These are phyloP conservation scores for Alviniconcha marisindica DNA, from an alignment of 1,140 invertebrate genomes.

Conservation along the genomic window DNA sequence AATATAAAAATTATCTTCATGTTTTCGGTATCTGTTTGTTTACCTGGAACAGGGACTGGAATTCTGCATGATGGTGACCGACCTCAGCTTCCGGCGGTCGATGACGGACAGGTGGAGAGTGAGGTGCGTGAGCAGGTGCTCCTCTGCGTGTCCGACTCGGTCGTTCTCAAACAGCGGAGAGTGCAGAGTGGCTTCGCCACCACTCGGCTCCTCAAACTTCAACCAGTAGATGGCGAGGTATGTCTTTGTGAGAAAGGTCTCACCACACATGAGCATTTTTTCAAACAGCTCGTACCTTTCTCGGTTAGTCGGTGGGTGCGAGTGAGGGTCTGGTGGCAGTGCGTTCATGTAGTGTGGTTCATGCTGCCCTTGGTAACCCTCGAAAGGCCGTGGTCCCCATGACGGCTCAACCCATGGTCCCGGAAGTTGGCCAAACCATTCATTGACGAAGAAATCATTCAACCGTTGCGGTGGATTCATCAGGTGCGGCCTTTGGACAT, in stretches of 20 bases:
- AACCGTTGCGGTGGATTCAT: too few relatives aligned
- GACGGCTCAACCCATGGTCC: too few relatives aligned
- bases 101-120: not conserved
- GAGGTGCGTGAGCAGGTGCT: not conserved
- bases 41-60: conserved; percentile 18
- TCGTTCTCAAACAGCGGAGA: conserved; percentile 23
- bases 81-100: not conserved
- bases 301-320: not conserved
- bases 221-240: conserved; percentile 26
- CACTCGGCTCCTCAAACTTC: not conserved
- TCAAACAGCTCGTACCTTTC: conserved; percentile 2
- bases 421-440: too few relatives aligned
- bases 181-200: not conserved
- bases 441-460: too few relatives aligned
- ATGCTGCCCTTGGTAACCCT: too few relatives aligned
- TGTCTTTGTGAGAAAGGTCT: too few relatives aligned
- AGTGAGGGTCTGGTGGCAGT: too few relatives aligned
- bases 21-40: too few relatives aligned
- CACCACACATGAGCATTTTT: not conserved
- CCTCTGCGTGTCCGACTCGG: not conserved
- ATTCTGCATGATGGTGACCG: conserved; percentile 26
- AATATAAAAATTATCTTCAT: too few relatives aligned
- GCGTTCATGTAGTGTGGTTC: too few relatives aligned
- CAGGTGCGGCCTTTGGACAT: too few relatives aligned
- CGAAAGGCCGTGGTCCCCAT: too few relatives aligned